phyloP scores from a whole-genome alignment of 2,113 vertebrate species.

The Myxocyprinus asiaticus region DNA sequence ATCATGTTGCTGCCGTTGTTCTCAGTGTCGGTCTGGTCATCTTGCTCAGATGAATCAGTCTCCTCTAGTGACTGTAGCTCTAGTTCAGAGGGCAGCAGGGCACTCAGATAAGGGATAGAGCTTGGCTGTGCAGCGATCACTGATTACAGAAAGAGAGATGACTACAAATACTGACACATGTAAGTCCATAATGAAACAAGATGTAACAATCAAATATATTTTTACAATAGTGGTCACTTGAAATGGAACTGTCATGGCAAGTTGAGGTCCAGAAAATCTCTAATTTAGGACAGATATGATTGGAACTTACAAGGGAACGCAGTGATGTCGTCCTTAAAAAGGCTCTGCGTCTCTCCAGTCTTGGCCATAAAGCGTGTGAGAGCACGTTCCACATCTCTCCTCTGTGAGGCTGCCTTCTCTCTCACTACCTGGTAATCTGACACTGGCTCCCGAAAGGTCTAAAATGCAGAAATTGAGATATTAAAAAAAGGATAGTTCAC shows the following conservation, averaged over 20 bases:
- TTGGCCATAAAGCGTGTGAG: conserved; percentile 99
- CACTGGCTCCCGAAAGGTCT: conserved; percentile 94
- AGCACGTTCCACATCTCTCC: conserved; percentile 92
- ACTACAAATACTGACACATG: background rate
- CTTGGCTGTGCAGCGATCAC: conserved; percentile 91
- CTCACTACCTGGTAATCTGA: conserved; percentile 93
- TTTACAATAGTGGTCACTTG: too few species aligned
- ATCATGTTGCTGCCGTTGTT: conserved; percentile 82
- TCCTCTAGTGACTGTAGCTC: conserved; percentile 96
- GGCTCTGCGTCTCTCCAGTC: conserved; percentile 93
- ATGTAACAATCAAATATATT: background rate
- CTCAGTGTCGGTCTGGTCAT: conserved; percentile 93
- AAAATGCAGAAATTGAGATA: background rate
- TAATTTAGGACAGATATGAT: background rate
- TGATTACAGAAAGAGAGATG: conserved; percentile 52
- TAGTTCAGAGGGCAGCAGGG: conserved; percentile 93
- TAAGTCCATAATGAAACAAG: too few species aligned
- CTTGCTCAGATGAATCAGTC: conserved; percentile 96
- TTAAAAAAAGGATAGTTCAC: too few species aligned
- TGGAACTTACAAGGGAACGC: conserved; percentile 86
- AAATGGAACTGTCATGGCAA: too few species aligned
- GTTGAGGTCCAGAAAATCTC: too few species aligned
- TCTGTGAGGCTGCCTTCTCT: conserved; percentile 93
- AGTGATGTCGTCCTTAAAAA: conserved; percentile 94
- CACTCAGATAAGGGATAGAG: conserved; percentile 91